Evolutionary conservation across 2,113 vertebrate genomes (phyloP), one percentile per base, ranked within the genome.

Genomic region (Gopherus evgoodei): DNA sequence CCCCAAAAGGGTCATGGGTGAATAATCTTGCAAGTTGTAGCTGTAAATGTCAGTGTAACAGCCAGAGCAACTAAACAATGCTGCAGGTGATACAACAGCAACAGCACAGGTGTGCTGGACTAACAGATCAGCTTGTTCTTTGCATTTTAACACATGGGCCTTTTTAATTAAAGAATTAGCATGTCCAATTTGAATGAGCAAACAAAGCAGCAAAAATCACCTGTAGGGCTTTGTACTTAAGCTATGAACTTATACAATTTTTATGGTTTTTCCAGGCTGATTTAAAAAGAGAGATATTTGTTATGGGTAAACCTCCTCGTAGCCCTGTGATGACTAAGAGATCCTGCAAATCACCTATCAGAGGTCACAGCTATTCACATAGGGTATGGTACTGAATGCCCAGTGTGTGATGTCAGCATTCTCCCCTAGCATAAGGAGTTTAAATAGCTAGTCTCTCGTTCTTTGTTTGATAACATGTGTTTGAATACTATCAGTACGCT

Each of bases 241-340:
- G 79, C 69, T 87, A 82, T 94, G 50, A 88, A 96, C 96, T 98
- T 97, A 98, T 82, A n/a, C 25, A 79, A 94, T 97, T 98, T 97
- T 97, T 98, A 89, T 99, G 99, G 98, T 99, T 99, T 98, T 98
- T 99, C 98, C 98, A 99, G 99, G 98, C 97, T 95, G 97, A 98
- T 97, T 98, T 98, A 97, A 98, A 99, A 98, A 98, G 98, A 93
- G 98, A 99, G 93, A 78, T 98, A 89, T 98, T 98, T 98, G 98
- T 99, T 96, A 98, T 98, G 97, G 99, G 99, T 98, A 99, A 99
- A 97, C 99, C 99, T 96, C 99, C 99, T 38, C 99, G 99, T 98
- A 99, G 99, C 97, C 99, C 99, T 97, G 98, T 99, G 99, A 98
- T 98, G 98, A 98, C 98, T 97, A 98, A 98, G 98, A 99, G 98